phyloP scores from a whole-genome alignment of 1,140 invertebrate genomes.

The Hormaphis cornu region DNA sequence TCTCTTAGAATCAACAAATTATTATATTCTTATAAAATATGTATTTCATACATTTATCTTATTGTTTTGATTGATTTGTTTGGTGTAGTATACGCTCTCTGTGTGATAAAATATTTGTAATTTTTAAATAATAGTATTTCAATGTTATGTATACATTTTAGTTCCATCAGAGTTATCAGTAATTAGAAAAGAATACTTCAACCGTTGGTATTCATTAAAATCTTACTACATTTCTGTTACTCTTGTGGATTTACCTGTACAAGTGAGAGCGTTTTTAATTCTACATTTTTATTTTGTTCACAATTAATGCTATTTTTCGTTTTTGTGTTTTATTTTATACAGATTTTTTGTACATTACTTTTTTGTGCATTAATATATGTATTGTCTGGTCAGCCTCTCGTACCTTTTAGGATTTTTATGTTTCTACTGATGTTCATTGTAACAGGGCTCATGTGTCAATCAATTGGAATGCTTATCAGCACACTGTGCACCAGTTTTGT shows the following conservation, averaged over 20 bases:
- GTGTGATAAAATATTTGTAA: neutral
- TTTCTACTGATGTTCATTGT: constrained; percentile 78
- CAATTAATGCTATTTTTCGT: neutral
- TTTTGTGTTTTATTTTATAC: neutral
- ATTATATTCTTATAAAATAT: neutral
- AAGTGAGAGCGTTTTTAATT: constrained; percentile 54
- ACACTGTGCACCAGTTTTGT: constrained; percentile 54
- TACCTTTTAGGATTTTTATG: constrained; percentile 73
- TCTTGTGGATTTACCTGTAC: constrained; percentile 72
- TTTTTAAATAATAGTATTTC: neutral
- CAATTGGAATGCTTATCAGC: constrained; percentile 82
- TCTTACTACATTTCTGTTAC: constrained; percentile 82
- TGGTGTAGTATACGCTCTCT: neutral
- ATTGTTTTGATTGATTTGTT: neutral
- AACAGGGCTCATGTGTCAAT: constrained; percentile 84
- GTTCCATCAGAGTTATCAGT: constrained; percentile 80
- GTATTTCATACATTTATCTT: neutral
- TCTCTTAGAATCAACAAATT: too few relatives aligned
- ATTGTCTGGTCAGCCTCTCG: constrained; percentile 52
- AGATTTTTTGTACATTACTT: constrained; percentile 3
- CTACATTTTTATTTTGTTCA: neutral
- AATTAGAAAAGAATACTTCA: constrained; percentile 76
- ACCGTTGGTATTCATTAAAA: constrained; percentile 86
- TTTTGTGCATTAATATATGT: constrained; percentile 25
- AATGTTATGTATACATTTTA: constrained; percentile 44